Percentiles rank a stretch among this genome's conserved stretches.
These are phyloP conservation scores for Notocelia uddmanniana DNA, from an alignment of 2,888 invertebrate species.

Conservation along the genomic window DNA sequence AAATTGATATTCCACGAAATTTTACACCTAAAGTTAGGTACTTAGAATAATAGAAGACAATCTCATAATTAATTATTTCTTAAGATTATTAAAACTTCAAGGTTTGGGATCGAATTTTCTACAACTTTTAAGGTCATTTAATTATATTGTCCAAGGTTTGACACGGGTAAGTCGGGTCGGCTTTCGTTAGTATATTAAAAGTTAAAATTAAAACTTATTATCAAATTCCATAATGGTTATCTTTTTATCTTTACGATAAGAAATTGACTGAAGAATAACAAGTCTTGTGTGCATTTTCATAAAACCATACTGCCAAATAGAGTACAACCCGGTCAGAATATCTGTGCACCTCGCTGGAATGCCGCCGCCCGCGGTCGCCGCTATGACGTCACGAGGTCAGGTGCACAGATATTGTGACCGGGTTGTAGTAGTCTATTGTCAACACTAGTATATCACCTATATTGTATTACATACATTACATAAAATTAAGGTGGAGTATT, in stretches of 20 bases:
- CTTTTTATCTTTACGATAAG: conserved; percentile 5
- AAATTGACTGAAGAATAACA: background rate
- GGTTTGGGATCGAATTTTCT: background rate
- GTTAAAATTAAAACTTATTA: conserved; percentile 5
- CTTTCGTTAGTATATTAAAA: background rate
- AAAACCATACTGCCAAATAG: too few relatives aligned
- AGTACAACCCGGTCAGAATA: too few relatives aligned
- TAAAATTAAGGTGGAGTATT: too few relatives aligned
- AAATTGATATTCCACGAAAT: background rate
- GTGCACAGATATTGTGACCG: too few relatives aligned
- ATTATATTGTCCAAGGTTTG: background rate
- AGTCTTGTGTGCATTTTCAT: background rate
- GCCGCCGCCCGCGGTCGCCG: too few relatives aligned
- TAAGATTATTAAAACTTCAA: background rate
- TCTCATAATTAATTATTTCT: background rate
- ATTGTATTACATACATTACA: too few relatives aligned
- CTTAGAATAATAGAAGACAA: background rate
- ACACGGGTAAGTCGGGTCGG: conserved; percentile 10
- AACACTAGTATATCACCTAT: too few relatives aligned
- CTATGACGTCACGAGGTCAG: too few relatives aligned
- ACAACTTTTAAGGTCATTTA: background rate
- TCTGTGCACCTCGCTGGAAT: too few relatives aligned
- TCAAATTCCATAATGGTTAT: background rate
- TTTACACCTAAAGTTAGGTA: background rate
- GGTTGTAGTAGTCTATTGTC: too few relatives aligned